Evolutionary conservation across 2,797 vertebrate genomes (phyloP).

Genomic region (Hydrocynus forskahlii): DNA sequence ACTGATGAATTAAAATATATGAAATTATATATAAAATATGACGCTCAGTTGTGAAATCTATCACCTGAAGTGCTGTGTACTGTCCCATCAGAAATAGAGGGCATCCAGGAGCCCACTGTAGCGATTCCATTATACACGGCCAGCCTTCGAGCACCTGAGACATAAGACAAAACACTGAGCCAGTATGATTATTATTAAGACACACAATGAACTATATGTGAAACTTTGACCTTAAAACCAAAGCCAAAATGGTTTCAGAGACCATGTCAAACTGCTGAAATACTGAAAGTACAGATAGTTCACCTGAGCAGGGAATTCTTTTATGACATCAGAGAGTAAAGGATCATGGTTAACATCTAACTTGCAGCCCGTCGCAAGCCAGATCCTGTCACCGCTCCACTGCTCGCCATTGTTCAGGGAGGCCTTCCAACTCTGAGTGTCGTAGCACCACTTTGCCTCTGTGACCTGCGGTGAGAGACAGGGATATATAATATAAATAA

Average conservation of each 20-base stretch:
- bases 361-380: slow-evolving; percentile 82
- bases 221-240: too few species aligned
- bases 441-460: slow-evolving; percentile 79
- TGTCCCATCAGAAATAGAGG: slow-evolving; percentile 82
- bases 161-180: neutral
- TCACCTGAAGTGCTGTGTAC: slow-evolving; percentile 79
- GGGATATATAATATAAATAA: neutral
- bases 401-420: slow-evolving; percentile 66
- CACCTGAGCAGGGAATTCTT: slow-evolving; percentile 77
- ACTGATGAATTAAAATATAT: too few species aligned
- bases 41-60: neutral
- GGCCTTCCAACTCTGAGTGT: slow-evolving; percentile 72
- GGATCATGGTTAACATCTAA: slow-evolving; percentile 78
- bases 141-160: slow-evolving; percentile 78
- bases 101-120: slow-evolving; percentile 76
- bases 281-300: slow-evolving; percentile 1
- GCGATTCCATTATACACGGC: slow-evolving; percentile 76
- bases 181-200: neutral
- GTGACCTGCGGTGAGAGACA: slow-evolving; percentile 66
- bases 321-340: slow-evolving; percentile 74
- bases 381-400: slow-evolving; percentile 79
- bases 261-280: neutral
- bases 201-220: too few species aligned
- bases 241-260: neutral
- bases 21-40: too few species aligned